These are phyloP conservation scores for Anguilla rostrata DNA, from an alignment of 2,113 vertebrate genomes.

Conservation along the genomic window DNA sequence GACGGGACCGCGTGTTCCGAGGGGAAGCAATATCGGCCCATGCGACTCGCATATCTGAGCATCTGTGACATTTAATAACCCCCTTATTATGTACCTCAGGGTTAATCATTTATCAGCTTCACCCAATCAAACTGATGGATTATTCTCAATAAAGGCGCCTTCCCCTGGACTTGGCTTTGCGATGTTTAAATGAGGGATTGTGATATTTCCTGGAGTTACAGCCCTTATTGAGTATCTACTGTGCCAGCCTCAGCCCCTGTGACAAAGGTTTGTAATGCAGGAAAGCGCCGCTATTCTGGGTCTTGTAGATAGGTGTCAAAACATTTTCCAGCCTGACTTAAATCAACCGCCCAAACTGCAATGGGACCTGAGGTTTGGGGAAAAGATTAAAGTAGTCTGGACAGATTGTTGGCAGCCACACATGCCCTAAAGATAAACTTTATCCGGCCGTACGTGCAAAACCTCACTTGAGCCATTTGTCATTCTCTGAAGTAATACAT, in stretches of 20 bases:
- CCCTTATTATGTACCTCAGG: conserved; percentile 52
- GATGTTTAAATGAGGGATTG: conserved; percentile 36
- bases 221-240: conserved; percentile 55
- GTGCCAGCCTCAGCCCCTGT: conserved; percentile 43
- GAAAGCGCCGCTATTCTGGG: conserved; percentile 43
- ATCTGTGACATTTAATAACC: conserved; percentile 58
- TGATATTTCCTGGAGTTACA: conserved; percentile 48
- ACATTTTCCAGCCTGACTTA: conserved; percentile 67
- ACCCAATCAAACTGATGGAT: conserved; percentile 57
- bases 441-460: conserved; percentile 74
- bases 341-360: conserved; percentile 68
- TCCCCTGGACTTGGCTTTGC: conserved; percentile 40
- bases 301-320: conserved; percentile 72
- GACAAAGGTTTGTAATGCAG: conserved; percentile 44
- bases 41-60: conserved; percentile 41
- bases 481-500: conserved; percentile 77
- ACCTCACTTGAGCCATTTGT: conserved; percentile 78
- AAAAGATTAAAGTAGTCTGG: conserved; percentile 81
- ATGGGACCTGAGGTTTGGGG: conserved; percentile 73
- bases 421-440: conserved; percentile 81
- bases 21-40: conserved; percentile 48
- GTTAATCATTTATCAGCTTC: conserved; percentile 59
- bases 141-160: conserved; percentile 55
- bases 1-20: conserved; percentile 28
- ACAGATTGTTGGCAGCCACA: conserved; percentile 79